These are phyloP conservation scores for Pelodiscus sinensis DNA, from an alignment of 2,113 vertebrate species.

Conservation along the genomic window DNA sequence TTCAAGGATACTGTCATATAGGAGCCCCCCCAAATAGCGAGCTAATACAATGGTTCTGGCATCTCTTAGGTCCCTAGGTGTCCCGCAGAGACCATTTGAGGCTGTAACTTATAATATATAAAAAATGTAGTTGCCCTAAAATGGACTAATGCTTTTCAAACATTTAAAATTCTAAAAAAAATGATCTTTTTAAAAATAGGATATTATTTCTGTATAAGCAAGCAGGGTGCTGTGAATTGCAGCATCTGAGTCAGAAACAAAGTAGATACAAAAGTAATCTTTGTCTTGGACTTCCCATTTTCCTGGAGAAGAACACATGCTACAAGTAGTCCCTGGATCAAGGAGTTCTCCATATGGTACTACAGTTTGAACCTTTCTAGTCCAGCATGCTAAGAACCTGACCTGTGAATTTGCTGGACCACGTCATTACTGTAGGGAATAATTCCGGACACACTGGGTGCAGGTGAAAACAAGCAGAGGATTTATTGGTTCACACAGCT, in stretches of 20 bases:
- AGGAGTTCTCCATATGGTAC: background rate
- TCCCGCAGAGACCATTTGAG: fast-evolving
- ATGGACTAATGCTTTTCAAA: background rate
- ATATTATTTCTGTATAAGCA: background rate
- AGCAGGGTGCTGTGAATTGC: background rate
- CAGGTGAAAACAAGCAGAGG: too few relatives aligned
- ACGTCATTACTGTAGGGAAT: too few relatives aligned
- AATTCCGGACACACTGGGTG: too few relatives aligned
- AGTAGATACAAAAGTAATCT: background rate
- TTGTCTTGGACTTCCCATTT: background rate
- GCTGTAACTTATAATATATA: background rate
- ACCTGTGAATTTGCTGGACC: too few relatives aligned
- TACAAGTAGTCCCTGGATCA: background rate
- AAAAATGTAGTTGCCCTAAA: background rate
- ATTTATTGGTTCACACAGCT: too few relatives aligned
- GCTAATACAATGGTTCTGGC: background rate
- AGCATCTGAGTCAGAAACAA: background rate
- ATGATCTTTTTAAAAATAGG: fast-evolving
- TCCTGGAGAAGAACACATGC: background rate
- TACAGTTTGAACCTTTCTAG: too few relatives aligned
- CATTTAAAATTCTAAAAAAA: background rate
- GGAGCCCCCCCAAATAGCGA: background rate
- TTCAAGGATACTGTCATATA: background rate
- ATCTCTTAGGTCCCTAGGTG: fast-evolving
- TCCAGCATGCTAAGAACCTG: too few relatives aligned